Percentiles rank a stretch among this genome's conserved stretches.
Conservation (phyloP, 2,888 invertebrate genomes). For the Alviniconcha strummeri region DNA sequence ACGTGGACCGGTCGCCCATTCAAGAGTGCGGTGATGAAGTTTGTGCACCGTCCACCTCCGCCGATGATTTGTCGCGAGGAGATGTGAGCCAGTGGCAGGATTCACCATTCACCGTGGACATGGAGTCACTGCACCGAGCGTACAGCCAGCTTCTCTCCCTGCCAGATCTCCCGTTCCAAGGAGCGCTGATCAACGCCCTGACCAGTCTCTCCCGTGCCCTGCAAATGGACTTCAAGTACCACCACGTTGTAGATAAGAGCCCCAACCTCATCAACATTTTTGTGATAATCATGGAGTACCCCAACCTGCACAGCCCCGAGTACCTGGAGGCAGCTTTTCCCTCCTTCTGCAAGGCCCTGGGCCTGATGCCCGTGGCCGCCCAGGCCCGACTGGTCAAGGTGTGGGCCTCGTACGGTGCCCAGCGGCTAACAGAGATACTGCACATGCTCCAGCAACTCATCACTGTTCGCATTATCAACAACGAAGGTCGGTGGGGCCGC, state of each 20-base stretch:
- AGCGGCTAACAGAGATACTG: conserved; percentile 58
- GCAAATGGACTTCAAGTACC: conserved; percentile 82
- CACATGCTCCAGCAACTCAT: conserved; percentile 86
- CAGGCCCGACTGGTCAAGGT: conserved; percentile 87
- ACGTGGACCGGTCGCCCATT: conserved; percentile 10
- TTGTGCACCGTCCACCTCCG: background rate
- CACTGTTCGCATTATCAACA: conserved; percentile 75
- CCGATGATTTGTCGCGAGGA: background rate
- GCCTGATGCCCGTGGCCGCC: conserved; percentile 82
- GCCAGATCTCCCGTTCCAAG: conserved; percentile 76
- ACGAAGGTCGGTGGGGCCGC: conserved; percentile 78
- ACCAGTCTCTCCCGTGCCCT: conserved; percentile 83
- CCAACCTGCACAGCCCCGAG: conserved; percentile 79
- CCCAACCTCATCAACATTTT: conserved; percentile 78
- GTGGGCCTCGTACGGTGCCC: conserved; percentile 80
- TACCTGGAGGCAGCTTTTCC: conserved; percentile 89
- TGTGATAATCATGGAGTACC: conserved; percentile 87
- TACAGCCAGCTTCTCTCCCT: conserved; percentile 77
- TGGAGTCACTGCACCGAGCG: conserved; percentile 81
- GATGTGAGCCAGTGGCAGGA: background rate
- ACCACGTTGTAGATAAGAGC: conserved; percentile 72
- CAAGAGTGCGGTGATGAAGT: conserved; percentile 10
- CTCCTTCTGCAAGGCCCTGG: conserved; percentile 82
- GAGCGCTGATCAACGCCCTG: conserved; percentile 85
- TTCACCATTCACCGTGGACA: conserved; percentile 63